These are phyloP conservation scores for Axinella damicornis DNA, from an alignment of 37 sponge, comb jelly and placozoan species.

Conservation along the genomic window DNA sequence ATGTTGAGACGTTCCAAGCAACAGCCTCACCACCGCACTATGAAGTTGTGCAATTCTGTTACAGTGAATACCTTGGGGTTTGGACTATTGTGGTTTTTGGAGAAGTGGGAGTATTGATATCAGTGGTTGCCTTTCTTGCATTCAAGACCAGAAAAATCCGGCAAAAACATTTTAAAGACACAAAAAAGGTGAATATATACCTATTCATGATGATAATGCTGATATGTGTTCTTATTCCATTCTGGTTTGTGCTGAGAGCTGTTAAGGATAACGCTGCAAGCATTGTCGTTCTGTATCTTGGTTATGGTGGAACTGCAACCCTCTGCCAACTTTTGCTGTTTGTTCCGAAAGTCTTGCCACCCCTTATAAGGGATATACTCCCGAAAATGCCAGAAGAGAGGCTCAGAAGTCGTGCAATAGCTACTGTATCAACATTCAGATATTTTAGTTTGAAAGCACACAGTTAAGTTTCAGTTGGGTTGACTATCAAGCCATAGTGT, in stretches of 20 bases:
- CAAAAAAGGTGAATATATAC: conserved; percentile 14
- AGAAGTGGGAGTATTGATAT: background rate
- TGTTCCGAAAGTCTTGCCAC: no score
- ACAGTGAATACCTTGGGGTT: background rate
- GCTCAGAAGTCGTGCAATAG: no score
- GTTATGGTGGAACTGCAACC: background rate
- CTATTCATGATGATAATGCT: background rate
- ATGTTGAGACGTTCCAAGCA: background rate
- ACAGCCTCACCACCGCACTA: no score
- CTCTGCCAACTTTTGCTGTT: no score
- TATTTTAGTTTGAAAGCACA: no score
- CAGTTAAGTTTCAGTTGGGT: no score
- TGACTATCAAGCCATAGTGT: no score
- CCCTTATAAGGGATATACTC: no score
- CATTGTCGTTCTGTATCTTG: background rate
- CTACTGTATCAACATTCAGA: no score
- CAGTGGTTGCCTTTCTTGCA: background rate
- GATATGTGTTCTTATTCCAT: background rate
- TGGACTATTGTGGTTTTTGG: background rate
- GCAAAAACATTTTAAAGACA: conserved; percentile 11
- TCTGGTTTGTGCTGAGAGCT: background rate
- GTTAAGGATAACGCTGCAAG: background rate
- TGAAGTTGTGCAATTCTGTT: conserved; percentile 6
- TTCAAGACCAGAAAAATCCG: conserved; percentile 12
- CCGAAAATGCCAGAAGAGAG: no score